Conservation (phyloP, 1,140 invertebrate species). For the Brachionus koreanus region DNA sequence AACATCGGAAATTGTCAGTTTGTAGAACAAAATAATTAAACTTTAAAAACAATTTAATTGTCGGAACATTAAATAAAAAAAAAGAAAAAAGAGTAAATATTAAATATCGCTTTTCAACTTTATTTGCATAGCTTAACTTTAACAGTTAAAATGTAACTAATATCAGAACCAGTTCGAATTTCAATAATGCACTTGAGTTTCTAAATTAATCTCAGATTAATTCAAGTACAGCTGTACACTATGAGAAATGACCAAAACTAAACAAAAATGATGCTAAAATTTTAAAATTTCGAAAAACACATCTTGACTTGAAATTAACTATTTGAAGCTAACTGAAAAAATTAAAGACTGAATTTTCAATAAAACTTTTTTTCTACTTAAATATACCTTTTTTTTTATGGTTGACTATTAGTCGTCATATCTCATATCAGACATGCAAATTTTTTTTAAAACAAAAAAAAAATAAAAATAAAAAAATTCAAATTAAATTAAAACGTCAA, state of each 20-base stretch:
- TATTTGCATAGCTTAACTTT: not conserved
- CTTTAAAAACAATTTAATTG: not conserved
- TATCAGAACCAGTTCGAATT: not conserved
- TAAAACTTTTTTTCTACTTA: not conserved
- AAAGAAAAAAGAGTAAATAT: not conserved
- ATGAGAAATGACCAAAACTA: too few species aligned
- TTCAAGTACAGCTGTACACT: not conserved
- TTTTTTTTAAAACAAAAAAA: not conserved
- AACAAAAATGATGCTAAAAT: not conserved
- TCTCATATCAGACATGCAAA: constrained; percentile 34
- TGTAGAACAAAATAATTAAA: too few species aligned
- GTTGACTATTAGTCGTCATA: not conserved
- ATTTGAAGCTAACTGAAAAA: not conserved
- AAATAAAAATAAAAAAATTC: constrained; percentile 6
- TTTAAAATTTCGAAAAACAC: not conserved
- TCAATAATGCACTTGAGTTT: not conserved
- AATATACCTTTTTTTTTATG: not conserved
- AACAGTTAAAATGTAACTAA: not conserved
- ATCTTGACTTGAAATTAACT: too few species aligned
- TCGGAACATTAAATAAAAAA: not conserved
- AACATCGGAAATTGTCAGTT: not conserved
- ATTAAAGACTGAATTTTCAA: not conserved
- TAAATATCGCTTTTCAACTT: not conserved
- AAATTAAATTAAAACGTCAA: constrained; percentile 7
- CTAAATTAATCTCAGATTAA: not conserved